Evolutionary conservation across 2,113 vertebrate genomes (phyloP), one percentile per base, ranked within the genome.

Genomic region (Atrichornis clamosus): DNA sequence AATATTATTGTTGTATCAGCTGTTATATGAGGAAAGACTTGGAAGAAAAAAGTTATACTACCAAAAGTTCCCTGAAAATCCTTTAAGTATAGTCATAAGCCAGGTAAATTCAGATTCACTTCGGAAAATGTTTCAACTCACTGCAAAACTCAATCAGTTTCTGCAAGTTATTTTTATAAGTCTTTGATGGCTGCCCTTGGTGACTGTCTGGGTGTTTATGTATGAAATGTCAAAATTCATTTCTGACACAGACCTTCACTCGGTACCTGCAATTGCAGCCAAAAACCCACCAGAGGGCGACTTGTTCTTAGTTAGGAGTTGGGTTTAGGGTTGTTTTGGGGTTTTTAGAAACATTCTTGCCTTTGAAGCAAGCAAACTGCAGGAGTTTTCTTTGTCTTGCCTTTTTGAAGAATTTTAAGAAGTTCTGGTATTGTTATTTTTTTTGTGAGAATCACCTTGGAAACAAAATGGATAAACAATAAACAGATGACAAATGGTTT

Each of bases 281-380:
- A 41, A 49, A 67, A 83, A 24, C 87, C 95, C 95, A 63, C 68
- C 65, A 96, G 94, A 92, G 94, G 94, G 94, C 90, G 83, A 79
- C 41, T 2, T 60, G 13, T 42, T 69, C 84, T 77, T 78, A 35
- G 50, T n/a, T n/a, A 76, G 30, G 27, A 44, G 21, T 33, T 56
- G 0, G 2, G 9, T 26, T 55, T 47, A 9, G 3, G 12, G 17
- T 12, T 59, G 2, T 2, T 33, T 39, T 33, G 27, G 2, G 8
- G 0, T 5, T 55, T 72, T 90, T 58, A 39, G 39, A 56, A 33
- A n/a, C 18, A 18, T 18, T 11, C 46, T 78, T 82, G 33, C 50
- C 16, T 77, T 70, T 49, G 58, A 73, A 82, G 46, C 49, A 35
- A 53, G 41, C 6, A 11, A 46, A 22, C 24, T 46, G 37, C 47